A percentile compares a stretch with the other conserved stretches of the same genome.
phyloP scores from a whole-genome alignment of 2,888 invertebrate species.

The Eremobia ochroleuca region DNA sequence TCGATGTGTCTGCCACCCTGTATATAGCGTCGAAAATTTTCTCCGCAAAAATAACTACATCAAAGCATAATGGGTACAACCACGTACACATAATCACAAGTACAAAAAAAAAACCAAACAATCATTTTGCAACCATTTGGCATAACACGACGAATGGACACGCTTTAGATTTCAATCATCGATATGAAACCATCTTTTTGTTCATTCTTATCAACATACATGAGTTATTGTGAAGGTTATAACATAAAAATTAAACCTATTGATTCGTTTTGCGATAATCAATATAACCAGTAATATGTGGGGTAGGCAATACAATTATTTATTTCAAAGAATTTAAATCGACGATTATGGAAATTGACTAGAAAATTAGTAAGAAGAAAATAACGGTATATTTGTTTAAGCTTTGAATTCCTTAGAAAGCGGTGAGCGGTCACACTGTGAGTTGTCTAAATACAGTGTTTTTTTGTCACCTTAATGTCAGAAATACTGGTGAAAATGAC shows the following conservation, averaged over 20 bases:
- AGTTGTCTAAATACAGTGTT: not conserved
- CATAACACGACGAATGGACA: constrained; percentile 60
- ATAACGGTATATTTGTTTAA: not conserved
- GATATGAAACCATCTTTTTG: constrained; percentile 67
- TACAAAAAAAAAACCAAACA: constrained; percentile 8
- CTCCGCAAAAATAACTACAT: not conserved
- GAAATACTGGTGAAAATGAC: not conserved
- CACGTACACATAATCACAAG: not conserved
- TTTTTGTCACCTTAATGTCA: not conserved
- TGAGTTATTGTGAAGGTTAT: constrained; percentile 53
- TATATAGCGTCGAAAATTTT: not conserved
- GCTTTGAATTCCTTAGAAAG: not conserved
- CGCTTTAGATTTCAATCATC: constrained; percentile 66
- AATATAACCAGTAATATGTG: not conserved
- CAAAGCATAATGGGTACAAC: not conserved
- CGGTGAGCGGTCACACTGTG: not conserved
- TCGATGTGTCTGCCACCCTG: too few species aligned
- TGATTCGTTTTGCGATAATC: constrained; percentile 40
- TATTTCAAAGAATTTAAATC: constrained; percentile 20
- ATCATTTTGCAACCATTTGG: constrained; percentile 49
- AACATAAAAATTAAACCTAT: constrained; percentile 32
- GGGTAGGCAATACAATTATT: constrained; percentile 14
- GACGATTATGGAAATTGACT: not conserved
- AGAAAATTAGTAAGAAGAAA: not conserved
- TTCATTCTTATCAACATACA: constrained; percentile 50